Evolutionary conservation across 2,888 invertebrate genomes (phyloP).

Genomic region (Mystacides longicornis): DNA sequence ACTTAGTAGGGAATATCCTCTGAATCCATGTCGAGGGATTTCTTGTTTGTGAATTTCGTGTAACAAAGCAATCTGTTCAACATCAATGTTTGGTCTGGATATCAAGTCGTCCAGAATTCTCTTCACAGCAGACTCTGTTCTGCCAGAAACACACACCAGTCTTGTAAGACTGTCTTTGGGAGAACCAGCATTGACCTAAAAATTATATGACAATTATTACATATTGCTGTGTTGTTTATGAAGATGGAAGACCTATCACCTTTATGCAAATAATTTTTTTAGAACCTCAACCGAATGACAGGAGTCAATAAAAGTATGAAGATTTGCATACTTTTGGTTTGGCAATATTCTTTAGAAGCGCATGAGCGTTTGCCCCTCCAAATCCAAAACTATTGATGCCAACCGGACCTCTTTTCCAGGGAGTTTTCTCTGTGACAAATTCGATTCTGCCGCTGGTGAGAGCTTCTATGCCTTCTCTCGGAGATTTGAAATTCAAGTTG

Average conservation of each 20-base stretch:
- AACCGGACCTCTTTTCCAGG: slow-evolving; percentile 66
- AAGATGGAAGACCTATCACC: no score
- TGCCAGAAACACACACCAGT: slow-evolving; percentile 66
- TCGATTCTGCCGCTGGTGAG: slow-evolving; percentile 54
- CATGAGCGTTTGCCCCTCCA: slow-evolving; percentile 81
- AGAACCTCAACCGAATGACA: no score
- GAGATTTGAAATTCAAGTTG: slow-evolving; percentile 69
- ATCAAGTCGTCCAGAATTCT: slow-evolving; percentile 57
- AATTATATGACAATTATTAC: no score
- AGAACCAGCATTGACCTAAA: slow-evolving; percentile 50
- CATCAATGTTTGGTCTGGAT: slow-evolving; percentile 53
- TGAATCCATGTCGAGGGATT: slow-evolving; percentile 59
- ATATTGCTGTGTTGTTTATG: no score
- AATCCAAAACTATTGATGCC: slow-evolving; percentile 92
- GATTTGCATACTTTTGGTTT: slow-evolving; percentile 54
- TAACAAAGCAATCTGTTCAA: slow-evolving; percentile 52
- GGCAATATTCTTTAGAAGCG: slow-evolving; percentile 53
- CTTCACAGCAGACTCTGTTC: slow-evolving; percentile 70
- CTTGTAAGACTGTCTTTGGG: slow-evolving; percentile 63
- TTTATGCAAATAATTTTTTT: no score
- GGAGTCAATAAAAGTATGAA: no score
- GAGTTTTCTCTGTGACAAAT: slow-evolving; percentile 66
- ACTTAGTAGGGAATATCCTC: slow-evolving; percentile 55
- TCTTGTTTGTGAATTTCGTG: slow-evolving; percentile 53
- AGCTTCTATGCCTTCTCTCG: slow-evolving; percentile 54